These are phyloP conservation scores for Holothuria leucospilota DNA, from an alignment of 53 echinoderm and acorn worm genomes.

Conservation along the genomic window DNA sequence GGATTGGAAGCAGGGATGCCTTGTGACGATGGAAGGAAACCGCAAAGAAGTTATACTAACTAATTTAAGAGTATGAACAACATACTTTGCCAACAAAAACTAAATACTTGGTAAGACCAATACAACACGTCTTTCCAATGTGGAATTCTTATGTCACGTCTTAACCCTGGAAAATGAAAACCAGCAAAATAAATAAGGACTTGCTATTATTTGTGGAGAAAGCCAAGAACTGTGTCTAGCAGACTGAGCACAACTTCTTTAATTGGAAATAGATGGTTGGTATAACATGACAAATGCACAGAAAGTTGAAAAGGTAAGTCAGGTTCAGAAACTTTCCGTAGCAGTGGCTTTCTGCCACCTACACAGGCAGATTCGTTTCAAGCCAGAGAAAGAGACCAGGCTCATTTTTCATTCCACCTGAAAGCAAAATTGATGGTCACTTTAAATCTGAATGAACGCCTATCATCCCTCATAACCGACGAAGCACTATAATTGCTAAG, in stretches of 20 bases:
- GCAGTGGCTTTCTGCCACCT: too few relatives aligned
- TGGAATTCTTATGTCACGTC: slow-evolving; percentile 6
- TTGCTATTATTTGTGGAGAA: not conserved
- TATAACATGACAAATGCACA: too few relatives aligned
- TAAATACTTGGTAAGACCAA: too few relatives aligned
- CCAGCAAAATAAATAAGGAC: not conserved
- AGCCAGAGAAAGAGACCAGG: not conserved
- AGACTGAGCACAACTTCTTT: not conserved
- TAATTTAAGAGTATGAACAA: not conserved
- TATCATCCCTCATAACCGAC: not conserved
- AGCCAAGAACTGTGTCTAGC: not conserved
- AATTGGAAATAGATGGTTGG: too few relatives aligned
- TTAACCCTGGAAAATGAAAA: not conserved
- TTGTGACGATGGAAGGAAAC: not conserved
- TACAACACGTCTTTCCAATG: not conserved
- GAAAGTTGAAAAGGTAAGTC: too few relatives aligned
- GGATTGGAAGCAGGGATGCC: not conserved
- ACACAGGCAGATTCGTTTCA: not conserved
- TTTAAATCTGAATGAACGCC: not conserved
- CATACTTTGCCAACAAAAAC: not conserved
- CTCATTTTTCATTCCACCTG: not conserved
- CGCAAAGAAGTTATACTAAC: not conserved
- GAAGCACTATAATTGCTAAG: not conserved
- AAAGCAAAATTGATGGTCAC: not conserved
- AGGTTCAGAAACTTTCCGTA: too few relatives aligned